Evolutionary conservation across 1,140 invertebrate species (phyloP).

Genomic region (Brachionus koreanus): DNA sequence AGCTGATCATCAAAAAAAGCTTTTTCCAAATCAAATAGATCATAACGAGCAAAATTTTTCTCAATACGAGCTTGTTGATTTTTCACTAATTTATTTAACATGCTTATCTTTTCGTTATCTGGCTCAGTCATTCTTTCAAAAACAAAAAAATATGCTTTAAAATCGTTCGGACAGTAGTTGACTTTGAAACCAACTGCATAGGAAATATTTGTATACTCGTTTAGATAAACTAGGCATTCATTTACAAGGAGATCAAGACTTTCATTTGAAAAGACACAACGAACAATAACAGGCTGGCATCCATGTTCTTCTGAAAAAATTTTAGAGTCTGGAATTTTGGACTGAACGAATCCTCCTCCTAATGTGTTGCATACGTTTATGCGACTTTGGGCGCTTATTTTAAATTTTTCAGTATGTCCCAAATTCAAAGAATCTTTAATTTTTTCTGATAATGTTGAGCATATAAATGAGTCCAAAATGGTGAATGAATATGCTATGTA

Average conservation of each 20-base stretch:
- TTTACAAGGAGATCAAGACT: neutral
- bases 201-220: neutral
- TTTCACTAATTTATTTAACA: neutral
- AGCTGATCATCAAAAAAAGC: neutral
- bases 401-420: neutral
- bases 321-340: neutral
- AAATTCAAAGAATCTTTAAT: neutral
- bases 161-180: neutral
- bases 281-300: neutral
- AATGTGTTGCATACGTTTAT: neutral
- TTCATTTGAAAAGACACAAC: neutral
- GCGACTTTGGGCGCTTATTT: neutral
- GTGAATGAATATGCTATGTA: neutral
- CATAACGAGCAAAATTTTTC: neutral
- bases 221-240: neutral
- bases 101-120: neutral
- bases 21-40: neutral
- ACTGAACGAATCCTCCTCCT: neutral
- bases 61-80: neutral
- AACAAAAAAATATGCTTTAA: neutral
- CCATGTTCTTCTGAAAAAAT: neutral
- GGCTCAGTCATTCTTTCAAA: neutral
- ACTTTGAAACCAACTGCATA: neutral
- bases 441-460: neutral
- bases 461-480: neutral